These are phyloP conservation scores for Zaprionus ghesquierei DNA, from an alignment of 1,140 invertebrate genomes.

Conservation along the genomic window DNA sequence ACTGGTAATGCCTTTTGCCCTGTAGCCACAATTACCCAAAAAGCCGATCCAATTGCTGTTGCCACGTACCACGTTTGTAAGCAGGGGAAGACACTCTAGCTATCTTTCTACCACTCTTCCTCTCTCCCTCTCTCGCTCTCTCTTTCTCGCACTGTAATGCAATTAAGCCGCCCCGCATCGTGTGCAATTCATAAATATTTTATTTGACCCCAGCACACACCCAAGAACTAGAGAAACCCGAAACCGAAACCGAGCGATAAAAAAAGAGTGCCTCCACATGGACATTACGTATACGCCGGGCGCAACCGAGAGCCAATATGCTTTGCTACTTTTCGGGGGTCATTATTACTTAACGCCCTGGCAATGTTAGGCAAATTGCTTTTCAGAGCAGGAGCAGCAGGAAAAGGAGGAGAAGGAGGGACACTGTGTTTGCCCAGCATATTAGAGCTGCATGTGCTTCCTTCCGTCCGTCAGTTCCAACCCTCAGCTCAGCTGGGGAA, in stretches of 20 bases:
- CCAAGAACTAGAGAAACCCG: not conserved
- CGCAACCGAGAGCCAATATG: conserved; percentile 50
- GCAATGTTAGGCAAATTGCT: conserved; percentile 76
- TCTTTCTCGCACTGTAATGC: too few species aligned
- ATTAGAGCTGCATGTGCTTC: conserved; percentile 68
- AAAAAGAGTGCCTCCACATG: conserved; percentile 17
- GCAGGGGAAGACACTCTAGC: not conserved
- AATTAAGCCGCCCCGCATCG: conserved; percentile 68
- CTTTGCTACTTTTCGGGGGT: conserved; percentile 54
- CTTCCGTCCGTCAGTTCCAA: conserved; percentile 43
- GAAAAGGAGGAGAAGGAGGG: not conserved
- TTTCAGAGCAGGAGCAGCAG: conserved; percentile 25
- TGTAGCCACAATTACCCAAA: conserved; percentile 78
- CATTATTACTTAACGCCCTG: conserved; percentile 76
- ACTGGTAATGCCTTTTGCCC: conserved; percentile 71
- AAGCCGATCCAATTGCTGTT: conserved; percentile 64
- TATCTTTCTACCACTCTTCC: not conserved
- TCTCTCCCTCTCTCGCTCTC: not conserved
- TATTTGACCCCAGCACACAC: conserved; percentile 65
- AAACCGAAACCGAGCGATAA: conserved; percentile 15
- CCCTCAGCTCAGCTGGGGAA: conserved; percentile 14
- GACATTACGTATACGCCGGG: conserved; percentile 67
- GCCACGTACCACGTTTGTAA: not conserved
- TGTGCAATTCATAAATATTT: conserved; percentile 78
- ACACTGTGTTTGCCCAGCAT: conserved; percentile 58